A percentile compares a stretch with the other conserved stretches of the same genome.
Evolutionary conservation across 2,113 vertebrate genomes (phyloP).

Genomic region (Nycticryphes semicollaris): DNA sequence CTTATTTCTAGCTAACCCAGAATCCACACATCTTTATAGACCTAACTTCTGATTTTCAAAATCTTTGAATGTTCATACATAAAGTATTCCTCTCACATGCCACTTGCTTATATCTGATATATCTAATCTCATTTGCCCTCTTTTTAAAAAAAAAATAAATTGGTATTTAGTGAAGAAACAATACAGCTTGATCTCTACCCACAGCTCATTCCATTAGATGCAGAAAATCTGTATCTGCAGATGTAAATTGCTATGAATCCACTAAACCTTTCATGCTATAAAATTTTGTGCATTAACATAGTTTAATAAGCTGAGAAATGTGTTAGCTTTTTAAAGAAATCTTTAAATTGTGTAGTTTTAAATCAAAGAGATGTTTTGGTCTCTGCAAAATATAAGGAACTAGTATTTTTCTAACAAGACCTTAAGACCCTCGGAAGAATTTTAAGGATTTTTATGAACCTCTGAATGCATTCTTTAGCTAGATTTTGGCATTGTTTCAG

Average conservation of each 20-base stretch:
- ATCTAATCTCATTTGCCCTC: not conserved
- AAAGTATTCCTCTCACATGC: not conserved
- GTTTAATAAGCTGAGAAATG: constrained; percentile 30
- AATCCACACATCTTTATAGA: not conserved
- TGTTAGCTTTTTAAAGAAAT: not conserved
- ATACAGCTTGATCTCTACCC: not conserved
- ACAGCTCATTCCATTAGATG: not conserved
- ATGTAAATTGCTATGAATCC: constrained; percentile 12
- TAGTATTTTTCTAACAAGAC: constrained; percentile 63
- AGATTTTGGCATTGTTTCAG: constrained; percentile 72
- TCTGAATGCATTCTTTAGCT: constrained; percentile 67
- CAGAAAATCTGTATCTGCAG: not conserved
- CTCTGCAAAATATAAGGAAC: constrained; percentile 46
- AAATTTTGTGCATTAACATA: not conserved
- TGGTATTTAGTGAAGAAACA: not conserved
- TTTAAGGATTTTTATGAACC: constrained; percentile 72
- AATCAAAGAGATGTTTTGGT: constrained; percentile 50
- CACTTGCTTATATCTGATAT: not conserved
- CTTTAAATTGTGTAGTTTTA: constrained; percentile 19
- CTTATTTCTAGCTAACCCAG: not conserved
- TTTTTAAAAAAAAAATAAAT: not conserved
- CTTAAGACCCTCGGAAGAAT: constrained; percentile 62
- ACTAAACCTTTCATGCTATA: not conserved
- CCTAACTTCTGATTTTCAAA: not conserved
- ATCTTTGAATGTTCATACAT: not conserved